A percentile compares a stretch with the other conserved stretches of the same genome.
Conservation (phyloP, 1,140 invertebrate species). For the Drosophila nigrodunni region DNA sequence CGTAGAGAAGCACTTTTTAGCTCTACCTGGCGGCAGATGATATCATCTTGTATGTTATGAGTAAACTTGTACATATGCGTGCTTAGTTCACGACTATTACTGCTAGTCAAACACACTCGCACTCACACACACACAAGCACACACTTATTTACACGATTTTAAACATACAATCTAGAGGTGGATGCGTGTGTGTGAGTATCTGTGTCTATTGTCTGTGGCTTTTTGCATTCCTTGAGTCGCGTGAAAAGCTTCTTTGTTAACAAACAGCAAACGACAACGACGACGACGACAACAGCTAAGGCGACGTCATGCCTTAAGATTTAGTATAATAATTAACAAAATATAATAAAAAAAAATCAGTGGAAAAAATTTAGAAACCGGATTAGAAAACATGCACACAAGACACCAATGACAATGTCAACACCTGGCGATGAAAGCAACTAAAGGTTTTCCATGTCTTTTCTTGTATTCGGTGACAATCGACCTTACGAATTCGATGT, state of each 20-base stretch:
- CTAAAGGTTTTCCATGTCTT: constrained; percentile 10
- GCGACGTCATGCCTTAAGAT: constrained; percentile 65
- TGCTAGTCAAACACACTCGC: constrained; percentile 27
- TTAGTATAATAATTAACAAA: constrained; percentile 58
- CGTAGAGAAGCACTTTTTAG: constrained; percentile 13
- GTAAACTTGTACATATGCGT: constrained; percentile 39
- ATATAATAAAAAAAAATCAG: constrained; percentile 18
- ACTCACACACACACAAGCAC: constrained; percentile 8
- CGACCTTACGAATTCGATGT: not conserved
- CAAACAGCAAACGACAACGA: constrained; percentile 25
- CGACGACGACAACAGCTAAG: constrained; percentile 14
- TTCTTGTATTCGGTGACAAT: constrained; percentile 4
- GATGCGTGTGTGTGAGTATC: constrained; percentile 15
- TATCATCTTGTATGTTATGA: constrained; percentile 58
- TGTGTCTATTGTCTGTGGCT: constrained; percentile 60
- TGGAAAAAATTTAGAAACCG: constrained; percentile 49
- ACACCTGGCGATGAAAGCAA: constrained; percentile 42
- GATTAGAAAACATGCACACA: constrained; percentile 47
- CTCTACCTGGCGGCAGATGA: constrained; percentile 54
- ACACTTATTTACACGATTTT: constrained; percentile 19
- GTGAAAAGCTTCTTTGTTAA: constrained; percentile 57
- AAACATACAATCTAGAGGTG: not conserved
- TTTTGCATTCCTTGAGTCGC: constrained; percentile 51
- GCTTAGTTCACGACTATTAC: constrained; percentile 60
- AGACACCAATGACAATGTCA: constrained; percentile 33